Conservation (phyloP, 64 coral and sea anemone genomes). For the Porites australiensis region DNA sequence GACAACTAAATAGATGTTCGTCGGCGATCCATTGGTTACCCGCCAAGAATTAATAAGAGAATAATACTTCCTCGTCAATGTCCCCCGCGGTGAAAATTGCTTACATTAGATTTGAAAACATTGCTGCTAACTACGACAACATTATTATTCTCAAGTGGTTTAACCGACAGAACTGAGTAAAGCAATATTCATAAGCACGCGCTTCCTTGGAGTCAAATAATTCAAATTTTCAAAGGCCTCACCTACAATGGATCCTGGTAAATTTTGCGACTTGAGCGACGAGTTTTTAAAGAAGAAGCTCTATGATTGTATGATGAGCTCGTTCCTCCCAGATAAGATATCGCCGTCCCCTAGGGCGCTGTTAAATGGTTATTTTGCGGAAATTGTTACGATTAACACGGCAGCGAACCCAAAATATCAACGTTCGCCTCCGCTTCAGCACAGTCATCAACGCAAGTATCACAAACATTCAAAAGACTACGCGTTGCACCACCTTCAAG, state of each 20-base stretch:
- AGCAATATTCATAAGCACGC: conserved; percentile 10
- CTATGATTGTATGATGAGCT: conserved; percentile 69
- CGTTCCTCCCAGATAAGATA: conserved; percentile 60
- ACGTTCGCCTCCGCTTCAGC: conserved; percentile 47
- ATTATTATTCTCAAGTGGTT: conserved; percentile 21
- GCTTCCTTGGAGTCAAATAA: not conserved
- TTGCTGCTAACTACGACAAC: not conserved
- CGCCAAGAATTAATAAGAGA: not conserved
- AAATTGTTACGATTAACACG: conserved; percentile 69
- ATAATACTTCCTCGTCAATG: conserved; percentile 24
- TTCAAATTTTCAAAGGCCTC: not conserved
- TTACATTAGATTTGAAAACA: conserved; percentile 37
- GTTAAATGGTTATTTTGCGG: conserved; percentile 86
- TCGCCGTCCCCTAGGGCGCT: conserved; percentile 30
- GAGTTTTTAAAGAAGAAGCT: conserved; percentile 77
- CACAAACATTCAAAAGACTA: conserved; percentile 84
- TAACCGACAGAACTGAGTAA: conserved; percentile 16
- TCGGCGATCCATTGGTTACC: not conserved
- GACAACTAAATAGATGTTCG: not conserved
- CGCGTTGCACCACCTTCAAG: conserved; percentile 66
- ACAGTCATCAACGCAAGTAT: conserved; percentile 63
- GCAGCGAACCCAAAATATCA: conserved; percentile 68
- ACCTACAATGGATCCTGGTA: conserved; percentile 44
- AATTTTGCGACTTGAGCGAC: conserved; percentile 56
- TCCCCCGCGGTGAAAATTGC: not conserved